phyloP scores from a whole-genome alignment of 2,113 vertebrate species.

The Tringa solitaria region DNA sequence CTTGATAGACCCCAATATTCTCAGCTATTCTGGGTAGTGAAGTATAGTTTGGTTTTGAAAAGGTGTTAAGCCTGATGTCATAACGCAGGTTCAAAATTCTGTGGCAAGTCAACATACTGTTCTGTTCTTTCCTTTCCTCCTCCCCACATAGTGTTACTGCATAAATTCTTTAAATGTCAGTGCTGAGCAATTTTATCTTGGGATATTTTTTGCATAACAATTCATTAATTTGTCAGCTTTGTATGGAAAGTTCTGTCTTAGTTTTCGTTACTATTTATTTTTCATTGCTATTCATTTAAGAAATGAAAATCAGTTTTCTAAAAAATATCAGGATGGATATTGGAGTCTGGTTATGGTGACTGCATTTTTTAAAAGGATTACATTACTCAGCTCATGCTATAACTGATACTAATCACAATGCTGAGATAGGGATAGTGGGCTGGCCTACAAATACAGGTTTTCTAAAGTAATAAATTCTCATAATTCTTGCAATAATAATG shows the following conservation, averaged over 20 bases:
- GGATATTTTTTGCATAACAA: background rate
- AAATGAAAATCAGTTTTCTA: background rate
- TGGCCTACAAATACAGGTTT: background rate
- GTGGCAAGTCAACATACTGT: background rate
- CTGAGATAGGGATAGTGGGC: background rate
- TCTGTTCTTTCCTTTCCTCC: background rate
- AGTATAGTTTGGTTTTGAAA: background rate
- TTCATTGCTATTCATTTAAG: background rate
- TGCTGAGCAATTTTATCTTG: background rate
- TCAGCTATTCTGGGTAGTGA: background rate
- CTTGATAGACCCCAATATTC: background rate
- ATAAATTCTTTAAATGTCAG: background rate
- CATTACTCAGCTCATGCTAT: background rate
- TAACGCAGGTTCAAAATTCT: background rate
- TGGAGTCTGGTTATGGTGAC: background rate
- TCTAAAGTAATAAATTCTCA: background rate
- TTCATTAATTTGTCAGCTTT: background rate
- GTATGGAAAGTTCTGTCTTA: background rate
- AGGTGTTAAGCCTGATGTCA: background rate
- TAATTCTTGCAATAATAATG: background rate
- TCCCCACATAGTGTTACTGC: background rate
- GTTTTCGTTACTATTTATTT: background rate
- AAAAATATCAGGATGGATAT: background rate
- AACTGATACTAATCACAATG: background rate
- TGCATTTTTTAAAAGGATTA: background rate